These are phyloP conservation scores for Aix galericulata DNA, from an alignment of 2,113 vertebrate species.

Conservation along the genomic window DNA sequence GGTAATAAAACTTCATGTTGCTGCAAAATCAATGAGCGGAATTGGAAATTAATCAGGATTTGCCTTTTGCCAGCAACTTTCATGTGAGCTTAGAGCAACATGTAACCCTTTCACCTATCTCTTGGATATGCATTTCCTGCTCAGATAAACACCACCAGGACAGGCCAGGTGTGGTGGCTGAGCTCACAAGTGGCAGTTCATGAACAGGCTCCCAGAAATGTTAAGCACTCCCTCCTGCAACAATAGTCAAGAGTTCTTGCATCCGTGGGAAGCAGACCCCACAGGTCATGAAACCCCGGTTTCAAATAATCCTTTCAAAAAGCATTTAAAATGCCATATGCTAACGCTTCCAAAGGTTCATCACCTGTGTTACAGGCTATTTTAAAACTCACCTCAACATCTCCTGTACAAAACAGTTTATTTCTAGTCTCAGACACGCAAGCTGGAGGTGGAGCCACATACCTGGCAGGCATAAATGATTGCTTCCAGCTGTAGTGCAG, in stretches of 20 bases:
- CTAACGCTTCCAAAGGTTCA: neutral
- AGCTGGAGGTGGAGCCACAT: neutral
- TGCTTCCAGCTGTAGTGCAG: slow-evolving; percentile 96
- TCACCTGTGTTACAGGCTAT: neutral
- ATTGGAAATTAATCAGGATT: neutral
- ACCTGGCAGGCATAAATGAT: slow-evolving; percentile 98
- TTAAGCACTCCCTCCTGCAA: neutral
- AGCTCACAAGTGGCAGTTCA: neutral
- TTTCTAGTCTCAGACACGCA: rapidly evolving
- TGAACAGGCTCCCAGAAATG: neutral
- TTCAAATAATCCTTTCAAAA: neutral
- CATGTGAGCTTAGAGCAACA: neutral
- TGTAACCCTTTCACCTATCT: neutral
- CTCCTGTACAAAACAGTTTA: neutral
- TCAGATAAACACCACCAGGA: rapidly evolving
- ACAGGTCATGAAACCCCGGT: rapidly evolving
- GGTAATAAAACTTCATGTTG: slow-evolving; percentile 97
- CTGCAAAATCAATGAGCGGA: slow-evolving; percentile 64
- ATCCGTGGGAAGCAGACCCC: neutral
- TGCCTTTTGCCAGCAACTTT: neutral
- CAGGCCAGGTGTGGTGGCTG: neutral
- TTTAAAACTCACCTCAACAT: neutral
- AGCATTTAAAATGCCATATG: neutral
- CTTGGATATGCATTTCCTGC: rapidly evolving
- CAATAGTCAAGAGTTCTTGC: neutral